Base-by-base conservation (phyloP, 2,797 vertebrate genomes). In the Gallinago solitaria region DNA sequence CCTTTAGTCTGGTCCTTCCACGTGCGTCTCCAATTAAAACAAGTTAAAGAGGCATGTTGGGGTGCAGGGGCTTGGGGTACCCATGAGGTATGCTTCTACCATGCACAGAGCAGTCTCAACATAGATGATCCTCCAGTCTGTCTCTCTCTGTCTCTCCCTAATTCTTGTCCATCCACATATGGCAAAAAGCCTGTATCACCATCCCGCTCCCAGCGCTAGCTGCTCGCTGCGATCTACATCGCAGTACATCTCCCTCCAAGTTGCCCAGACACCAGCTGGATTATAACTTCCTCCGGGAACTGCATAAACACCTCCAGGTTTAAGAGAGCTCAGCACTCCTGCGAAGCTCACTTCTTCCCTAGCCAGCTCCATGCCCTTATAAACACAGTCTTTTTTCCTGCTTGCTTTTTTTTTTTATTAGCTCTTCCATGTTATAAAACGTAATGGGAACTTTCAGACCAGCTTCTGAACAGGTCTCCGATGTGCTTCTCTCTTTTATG, bases 381-480 rank as follows among this genome's bases (percentile, higher is more conserved):
- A 91, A 75, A 88, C 33, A 63, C 19, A 33, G 9, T 35, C 8
- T 61, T 90, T 83, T 84, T 33, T 87, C 67, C 41, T 47, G 67
- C 32, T 79, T 92, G 94, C 27, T 41, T 41, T 90, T 57, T 57
- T 57, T 28, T 87, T 92, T 95, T 91, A 97, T 96, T 97, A 95
- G 73, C 70, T 94, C 71, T 83, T 96, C 67, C 73, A 70, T 74
- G 32, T 95, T 97, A 97, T 95, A 96, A 97, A 97, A 97, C 2
- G 18, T 90, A 91, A 94, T 75, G 65, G 80, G 71, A 93, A 87
- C 56, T 68, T 94, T 94, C 90, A 93, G 86, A 93, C 19, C 79
- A 77, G 82, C 53, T 96, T 97, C 93, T 83, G 75, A 95, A 93
- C 77, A 71, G 70, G 73, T 90, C 92, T 95, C 83, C 82, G 87